Evolutionary conservation across 2,888 invertebrate genomes (phyloP).

Genomic region (Molanna angustata): DNA sequence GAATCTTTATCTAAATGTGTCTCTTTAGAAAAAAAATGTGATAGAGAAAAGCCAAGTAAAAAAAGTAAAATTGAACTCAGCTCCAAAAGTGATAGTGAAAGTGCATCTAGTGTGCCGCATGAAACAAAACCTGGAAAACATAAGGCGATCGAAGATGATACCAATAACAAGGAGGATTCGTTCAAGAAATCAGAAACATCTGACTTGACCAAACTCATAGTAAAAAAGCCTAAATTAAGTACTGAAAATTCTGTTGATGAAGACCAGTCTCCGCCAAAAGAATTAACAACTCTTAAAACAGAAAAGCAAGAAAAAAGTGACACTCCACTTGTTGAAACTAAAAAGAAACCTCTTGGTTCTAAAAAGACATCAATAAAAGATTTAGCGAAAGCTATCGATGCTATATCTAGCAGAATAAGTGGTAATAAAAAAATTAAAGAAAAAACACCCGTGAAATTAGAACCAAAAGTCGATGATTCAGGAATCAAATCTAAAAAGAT

Average conservation of each 20-base stretch:
- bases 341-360: conserved; percentile 6
- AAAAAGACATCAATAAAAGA: conserved; percentile 23
- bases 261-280: conserved; percentile 7
- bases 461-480: conserved; percentile 8
- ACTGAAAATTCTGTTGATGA: conserved; percentile 18
- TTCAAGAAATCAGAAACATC: conserved; percentile 3
- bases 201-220: conserved; percentile 6
- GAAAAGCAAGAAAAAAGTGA: conserved; percentile 9
- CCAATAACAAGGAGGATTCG: conserved; percentile 2
- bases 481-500: conserved; percentile 21
- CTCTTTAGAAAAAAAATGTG: too few species aligned
- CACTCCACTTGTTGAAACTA: background rate
- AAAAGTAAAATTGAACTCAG: background rate
- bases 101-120: background rate
- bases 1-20: too few species aligned
- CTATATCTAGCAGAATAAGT: conserved; percentile 27
- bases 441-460: conserved; percentile 12
- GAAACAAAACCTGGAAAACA: conserved; percentile 20
- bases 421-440: conserved; percentile 25
- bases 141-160: conserved; percentile 19
- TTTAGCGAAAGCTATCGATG: conserved; percentile 26
- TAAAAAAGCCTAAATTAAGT: conserved; percentile 23
- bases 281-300: background rate
- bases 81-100: background rate
- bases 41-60: background rate